Evolutionary conservation across 2,888 invertebrate genomes (phyloP), one percentile per base, ranked within the genome.

Genomic region (Tetramorium bicarinatum): DNA sequence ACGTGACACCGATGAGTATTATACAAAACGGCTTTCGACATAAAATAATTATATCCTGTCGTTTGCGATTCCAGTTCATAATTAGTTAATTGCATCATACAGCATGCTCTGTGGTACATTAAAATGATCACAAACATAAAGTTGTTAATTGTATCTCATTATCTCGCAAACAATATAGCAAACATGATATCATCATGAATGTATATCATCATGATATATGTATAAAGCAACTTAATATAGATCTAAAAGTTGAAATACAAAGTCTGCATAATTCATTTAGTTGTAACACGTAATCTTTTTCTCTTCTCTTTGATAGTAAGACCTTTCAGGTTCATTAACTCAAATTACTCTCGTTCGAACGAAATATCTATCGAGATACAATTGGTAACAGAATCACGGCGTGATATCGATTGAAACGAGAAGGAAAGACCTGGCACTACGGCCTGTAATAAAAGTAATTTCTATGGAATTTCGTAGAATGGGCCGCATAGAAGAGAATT

Each of bases 371-470:
- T 80, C 71, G 38, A 59, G 79, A 80, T 21, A 54, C 79, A 34
- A 80, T 25, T 72, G 47, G 34, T 71, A 80, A 79, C 21, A 59
- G 59, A 71, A 79, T 79, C 71, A 71, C 21, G 18, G 21, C 8
- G 47, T 56, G 21, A 18, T 21, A 71, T 76, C 25, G 59, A 80
- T 80, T 80, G 54, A 56, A 67, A 64, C 25, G 29, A 67, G n/a
- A 59, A 18, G 44, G 25, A 56, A 38, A 52, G 72, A 47, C 41
- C 21, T 38, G 71, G 64, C 47, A 71, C 81, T 62, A 49, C 66
- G 67, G 69, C 21, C 71, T 74, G 69, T 79, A 83, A 76, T 77
- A 71, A 59, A 80, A 44, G 59, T 71, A 71, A 80, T 71, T 79
- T 79, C 71, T 59, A 71, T 80, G 21, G 47, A 75, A 66, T 66